Conservation (phyloP, 2,797 vertebrate species). For the Selene dorsalis region DNA sequence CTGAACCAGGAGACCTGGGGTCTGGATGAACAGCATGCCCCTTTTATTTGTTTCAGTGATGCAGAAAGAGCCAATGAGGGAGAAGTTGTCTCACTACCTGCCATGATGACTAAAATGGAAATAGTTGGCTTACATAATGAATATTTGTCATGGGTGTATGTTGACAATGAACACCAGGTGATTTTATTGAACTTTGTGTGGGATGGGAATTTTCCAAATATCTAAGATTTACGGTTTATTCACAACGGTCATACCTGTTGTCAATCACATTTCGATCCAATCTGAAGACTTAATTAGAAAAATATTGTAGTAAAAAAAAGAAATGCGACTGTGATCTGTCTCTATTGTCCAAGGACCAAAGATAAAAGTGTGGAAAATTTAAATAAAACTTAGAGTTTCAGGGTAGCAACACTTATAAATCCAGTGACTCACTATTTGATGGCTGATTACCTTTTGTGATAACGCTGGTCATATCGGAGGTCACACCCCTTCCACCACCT, state of each 20-base stretch:
- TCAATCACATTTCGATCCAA: background rate
- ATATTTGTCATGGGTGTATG: background rate
- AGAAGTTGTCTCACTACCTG: conserved; percentile 2
- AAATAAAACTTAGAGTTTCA: background rate
- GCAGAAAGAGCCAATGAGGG: conserved; percentile 56
- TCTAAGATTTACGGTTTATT: background rate
- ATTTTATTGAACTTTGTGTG: background rate
- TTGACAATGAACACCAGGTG: background rate
- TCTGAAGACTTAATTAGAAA: background rate
- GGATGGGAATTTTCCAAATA: background rate
- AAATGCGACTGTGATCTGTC: background rate
- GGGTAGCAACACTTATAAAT: background rate
- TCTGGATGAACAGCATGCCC: conserved; percentile 3
- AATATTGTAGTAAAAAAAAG: too few species aligned
- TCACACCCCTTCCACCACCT: conserved; percentile 29
- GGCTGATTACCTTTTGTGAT: conserved; percentile 15
- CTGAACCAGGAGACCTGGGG: conserved; percentile 25
- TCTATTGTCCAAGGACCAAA: background rate
- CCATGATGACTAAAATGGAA: background rate
- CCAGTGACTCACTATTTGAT: conserved; percentile 13
- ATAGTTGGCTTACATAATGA: background rate
- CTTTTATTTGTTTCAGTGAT: conserved; percentile 52
- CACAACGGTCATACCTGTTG: too few species aligned
- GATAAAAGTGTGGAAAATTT: background rate
- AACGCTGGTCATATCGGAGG: conserved; percentile 13